A percentile compares a stretch with the other conserved stretches of the same genome.
Evolutionary conservation across 2,797 vertebrate species (phyloP).

Genomic region (Hylomyscus alleni): DNA sequence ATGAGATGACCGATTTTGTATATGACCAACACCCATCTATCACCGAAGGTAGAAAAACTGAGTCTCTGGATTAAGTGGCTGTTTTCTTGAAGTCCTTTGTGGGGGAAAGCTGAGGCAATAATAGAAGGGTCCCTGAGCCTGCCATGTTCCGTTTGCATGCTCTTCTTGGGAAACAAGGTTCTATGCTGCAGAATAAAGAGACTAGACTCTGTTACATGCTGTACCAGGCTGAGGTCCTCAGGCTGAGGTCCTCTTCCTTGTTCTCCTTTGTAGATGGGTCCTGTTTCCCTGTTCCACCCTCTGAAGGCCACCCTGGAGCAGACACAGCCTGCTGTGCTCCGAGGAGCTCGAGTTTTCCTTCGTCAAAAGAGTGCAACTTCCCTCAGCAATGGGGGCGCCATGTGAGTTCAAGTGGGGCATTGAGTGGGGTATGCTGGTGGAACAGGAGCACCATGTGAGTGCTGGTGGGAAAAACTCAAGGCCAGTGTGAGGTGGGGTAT

Average conservation of each 20-base stretch:
- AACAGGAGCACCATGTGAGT: slow-evolving; percentile 92
- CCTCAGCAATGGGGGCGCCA: slow-evolving; percentile 94
- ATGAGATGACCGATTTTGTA: neutral
- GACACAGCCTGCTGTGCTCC: slow-evolving; percentile 89
- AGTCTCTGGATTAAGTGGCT: neutral
- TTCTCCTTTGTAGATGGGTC: slow-evolving; percentile 86
- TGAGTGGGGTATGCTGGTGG: neutral
- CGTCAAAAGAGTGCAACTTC: slow-evolving; percentile 92
- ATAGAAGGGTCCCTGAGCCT: neutral
- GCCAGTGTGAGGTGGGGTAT: no score
- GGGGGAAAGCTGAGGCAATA: neutral
- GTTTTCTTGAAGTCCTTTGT: neutral
- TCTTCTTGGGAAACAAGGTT: neutral
- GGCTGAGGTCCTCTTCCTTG: neutral
- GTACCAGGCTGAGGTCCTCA: neutral
- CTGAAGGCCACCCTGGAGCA: slow-evolving; percentile 94
- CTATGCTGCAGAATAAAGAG: neutral
- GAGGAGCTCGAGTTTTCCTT: slow-evolving; percentile 89
- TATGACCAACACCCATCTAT: accelerated
- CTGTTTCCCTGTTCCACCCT: slow-evolving; percentile 92
- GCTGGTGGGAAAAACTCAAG: neutral
- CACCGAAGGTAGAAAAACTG: neutral
- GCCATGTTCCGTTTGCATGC: neutral
- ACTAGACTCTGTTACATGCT: no score
- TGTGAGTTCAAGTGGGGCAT: slow-evolving; percentile 90